Percentiles rank a stretch among this genome's conserved stretches.
These are phyloP conservation scores for Berghia stephanieae DNA, from an alignment of 1,140 invertebrate species.

Conservation along the genomic window DNA sequence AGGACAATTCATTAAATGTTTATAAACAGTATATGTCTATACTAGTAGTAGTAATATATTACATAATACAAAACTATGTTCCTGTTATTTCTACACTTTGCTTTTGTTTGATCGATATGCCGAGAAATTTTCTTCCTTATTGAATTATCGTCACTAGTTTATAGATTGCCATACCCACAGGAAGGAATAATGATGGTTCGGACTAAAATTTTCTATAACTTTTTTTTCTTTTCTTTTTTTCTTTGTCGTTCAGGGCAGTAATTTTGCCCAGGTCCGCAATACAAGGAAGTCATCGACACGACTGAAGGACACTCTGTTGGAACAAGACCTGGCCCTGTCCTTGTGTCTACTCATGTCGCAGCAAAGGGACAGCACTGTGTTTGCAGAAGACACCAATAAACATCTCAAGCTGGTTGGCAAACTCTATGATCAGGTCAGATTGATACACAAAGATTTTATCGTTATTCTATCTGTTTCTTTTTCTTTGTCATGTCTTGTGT, in stretches of 20 bases:
- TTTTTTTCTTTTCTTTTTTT: constrained; percentile 25
- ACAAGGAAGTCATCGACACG: constrained; percentile 94
- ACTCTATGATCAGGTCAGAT: constrained; percentile 70
- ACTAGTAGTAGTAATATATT: too few species aligned
- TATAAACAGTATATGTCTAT: too few species aligned
- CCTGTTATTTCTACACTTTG: too few species aligned
- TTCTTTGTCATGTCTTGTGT: neutral
- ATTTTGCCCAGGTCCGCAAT: constrained; percentile 95
- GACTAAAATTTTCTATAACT: neutral
- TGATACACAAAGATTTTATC: too few species aligned
- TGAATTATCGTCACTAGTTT: neutral
- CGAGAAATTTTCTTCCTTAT: too few species aligned
- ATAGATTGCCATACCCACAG: neutral
- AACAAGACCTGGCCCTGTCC: constrained; percentile 91
- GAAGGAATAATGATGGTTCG: neutral
- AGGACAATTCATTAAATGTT: too few species aligned
- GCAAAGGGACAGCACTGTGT: constrained; percentile 93
- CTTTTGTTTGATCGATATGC: too few species aligned
- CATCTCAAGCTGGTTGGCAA: constrained; percentile 84
- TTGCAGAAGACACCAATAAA: constrained; percentile 64
- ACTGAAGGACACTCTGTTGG: constrained; percentile 93
- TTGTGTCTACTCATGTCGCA: constrained; percentile 96
- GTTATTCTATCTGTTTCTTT: neutral
- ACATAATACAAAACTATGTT: too few species aligned
- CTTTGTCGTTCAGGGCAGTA: constrained; percentile 81